Evolutionary conservation across 2,113 vertebrate species (phyloP).

Genomic region (Aspidoscelis tigris): DNA sequence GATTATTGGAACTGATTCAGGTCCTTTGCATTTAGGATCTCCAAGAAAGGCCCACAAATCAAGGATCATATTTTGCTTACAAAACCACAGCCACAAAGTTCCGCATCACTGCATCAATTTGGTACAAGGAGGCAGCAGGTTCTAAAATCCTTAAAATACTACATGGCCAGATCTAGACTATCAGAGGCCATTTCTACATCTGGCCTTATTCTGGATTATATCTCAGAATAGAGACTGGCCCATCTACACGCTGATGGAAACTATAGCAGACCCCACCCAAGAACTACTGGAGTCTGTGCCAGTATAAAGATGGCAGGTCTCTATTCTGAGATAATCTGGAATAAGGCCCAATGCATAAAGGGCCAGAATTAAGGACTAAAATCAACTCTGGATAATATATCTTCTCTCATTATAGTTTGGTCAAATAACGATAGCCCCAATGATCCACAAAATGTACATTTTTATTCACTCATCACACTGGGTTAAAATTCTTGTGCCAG

Average conservation of each 20-base stretch:
- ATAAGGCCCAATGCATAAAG: no score
- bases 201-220: no score
- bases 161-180: not conserved
- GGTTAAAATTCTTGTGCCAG: no score
- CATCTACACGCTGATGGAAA: no score
- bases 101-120: not conserved
- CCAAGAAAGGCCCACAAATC: not conserved
- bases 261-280: no score
- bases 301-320: no score
- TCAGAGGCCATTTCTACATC: no score
- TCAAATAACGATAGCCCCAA: not conserved
- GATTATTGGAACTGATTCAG: not conserved
- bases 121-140: no score
- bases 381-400: not conserved
- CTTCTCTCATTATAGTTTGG: not conserved
- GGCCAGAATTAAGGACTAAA: no score
- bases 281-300: no score
- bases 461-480: not conserved
- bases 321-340: no score
- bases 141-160: not conserved
- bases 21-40: not conserved
- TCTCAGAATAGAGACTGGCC: no score
- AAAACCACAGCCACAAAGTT: not conserved
- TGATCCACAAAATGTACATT: not conserved
- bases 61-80: not conserved